A percentile compares a stretch with the other conserved stretches of the same genome.
Evolutionary conservation across 2,888 invertebrate species (phyloP).

Genomic region (Drosophila tanythrix): DNA sequence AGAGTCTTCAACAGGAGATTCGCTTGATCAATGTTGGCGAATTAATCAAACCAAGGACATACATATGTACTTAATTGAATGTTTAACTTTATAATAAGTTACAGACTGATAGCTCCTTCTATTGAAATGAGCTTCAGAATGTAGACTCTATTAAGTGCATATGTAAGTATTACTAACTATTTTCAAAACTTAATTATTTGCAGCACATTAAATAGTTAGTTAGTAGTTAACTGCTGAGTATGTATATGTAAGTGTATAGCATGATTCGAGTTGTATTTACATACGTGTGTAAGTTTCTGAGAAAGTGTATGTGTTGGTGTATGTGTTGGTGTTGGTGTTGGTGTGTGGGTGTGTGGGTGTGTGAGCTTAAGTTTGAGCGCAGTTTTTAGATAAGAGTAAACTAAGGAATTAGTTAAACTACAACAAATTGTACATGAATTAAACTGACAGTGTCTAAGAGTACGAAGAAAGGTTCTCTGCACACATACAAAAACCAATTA

Average conservation of each 20-base stretch:
- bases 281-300: constrained; percentile 10
- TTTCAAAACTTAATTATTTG: constrained; percentile 37
- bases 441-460: constrained; percentile 51
- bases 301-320: constrained; percentile 8
- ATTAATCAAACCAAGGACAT: constrained; percentile 4
- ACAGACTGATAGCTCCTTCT: background rate
- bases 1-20: constrained; percentile 6
- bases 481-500: constrained; percentile 63
- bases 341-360: constrained; percentile 9
- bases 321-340: constrained; percentile 9
- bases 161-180: constrained; percentile 26
- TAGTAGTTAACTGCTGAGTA: constrained; percentile 18
- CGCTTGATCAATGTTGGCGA: background rate
- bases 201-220: constrained; percentile 3
- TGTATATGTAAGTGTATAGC: constrained; percentile 25
- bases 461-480: constrained; percentile 56
- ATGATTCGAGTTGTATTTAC: constrained; percentile 26
- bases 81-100: background rate
- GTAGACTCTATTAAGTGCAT: constrained; percentile 14
- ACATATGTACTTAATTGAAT: background rate
- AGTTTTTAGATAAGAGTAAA: constrained; percentile 32
- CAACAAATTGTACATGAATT: constrained; percentile 51
- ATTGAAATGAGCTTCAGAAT: background rate
- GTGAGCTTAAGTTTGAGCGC: constrained; percentile 44
- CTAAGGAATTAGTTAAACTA: constrained; percentile 53